phyloP scores from a whole-genome alignment of 2,888 invertebrate species.

The Bombylius discolor region DNA sequence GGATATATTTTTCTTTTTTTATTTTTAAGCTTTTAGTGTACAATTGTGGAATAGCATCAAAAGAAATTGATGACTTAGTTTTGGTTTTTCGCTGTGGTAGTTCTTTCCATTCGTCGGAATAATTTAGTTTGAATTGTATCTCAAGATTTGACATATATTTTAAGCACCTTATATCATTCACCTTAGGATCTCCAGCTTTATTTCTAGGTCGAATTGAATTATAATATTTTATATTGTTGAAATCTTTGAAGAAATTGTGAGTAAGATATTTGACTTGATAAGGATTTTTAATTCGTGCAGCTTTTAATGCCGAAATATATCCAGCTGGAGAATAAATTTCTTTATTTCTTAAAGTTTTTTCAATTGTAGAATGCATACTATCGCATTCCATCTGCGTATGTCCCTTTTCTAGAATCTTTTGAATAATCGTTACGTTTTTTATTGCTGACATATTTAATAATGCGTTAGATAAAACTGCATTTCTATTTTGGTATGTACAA shows the following conservation, averaged over 20 bases:
- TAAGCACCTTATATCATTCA: background rate
- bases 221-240: background rate
- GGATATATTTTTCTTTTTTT: background rate
- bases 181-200: background rate
- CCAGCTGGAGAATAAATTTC: background rate
- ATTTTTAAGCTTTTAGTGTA: background rate
- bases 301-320: background rate
- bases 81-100: background rate
- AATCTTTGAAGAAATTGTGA: background rate
- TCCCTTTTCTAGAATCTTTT: background rate
- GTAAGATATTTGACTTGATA: background rate
- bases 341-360: background rate
- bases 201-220: background rate
- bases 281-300: background rate
- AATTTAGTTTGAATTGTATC: background rate
- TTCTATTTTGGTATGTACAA: background rate
- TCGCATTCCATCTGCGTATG: constrained; percentile 1
- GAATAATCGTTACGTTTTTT: background rate
- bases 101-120: background rate
- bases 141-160: background rate
- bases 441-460: background rate
- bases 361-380: background rate
- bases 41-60: too few species aligned
- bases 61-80: background rate
- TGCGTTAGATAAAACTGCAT: background rate